Percentiles rank a stretch among this genome's conserved stretches.
phyloP scores from a whole-genome alignment of 2,888 invertebrate species.

The Coleophora deauratella region DNA sequence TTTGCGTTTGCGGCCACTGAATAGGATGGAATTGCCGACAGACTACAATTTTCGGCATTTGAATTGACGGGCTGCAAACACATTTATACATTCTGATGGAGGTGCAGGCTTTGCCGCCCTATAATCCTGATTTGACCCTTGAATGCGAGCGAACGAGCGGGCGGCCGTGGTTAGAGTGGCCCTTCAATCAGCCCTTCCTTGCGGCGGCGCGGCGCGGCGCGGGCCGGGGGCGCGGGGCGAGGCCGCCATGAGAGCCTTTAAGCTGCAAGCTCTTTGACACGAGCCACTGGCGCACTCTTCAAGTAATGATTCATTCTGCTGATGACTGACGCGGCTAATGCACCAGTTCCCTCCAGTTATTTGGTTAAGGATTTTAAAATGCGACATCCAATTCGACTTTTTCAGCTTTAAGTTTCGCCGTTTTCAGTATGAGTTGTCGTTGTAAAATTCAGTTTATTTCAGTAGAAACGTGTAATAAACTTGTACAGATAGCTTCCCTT shows the following conservation, averaged over 20 bases:
- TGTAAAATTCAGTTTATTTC: slow-evolving; percentile 10
- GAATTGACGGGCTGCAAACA: slow-evolving; percentile 55
- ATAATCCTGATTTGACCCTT: slow-evolving; percentile 71
- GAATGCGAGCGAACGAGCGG: slow-evolving; percentile 70
- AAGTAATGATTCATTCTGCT: slow-evolving; percentile 74
- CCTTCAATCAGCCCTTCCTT: slow-evolving; percentile 71
- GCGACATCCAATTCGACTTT: slow-evolving; percentile 25
- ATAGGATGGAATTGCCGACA: slow-evolving; percentile 51
- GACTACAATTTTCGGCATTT: slow-evolving; percentile 55
- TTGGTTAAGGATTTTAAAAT: slow-evolving; percentile 52
- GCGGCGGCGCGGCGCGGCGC: slow-evolving; percentile 37
- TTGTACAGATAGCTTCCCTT: slow-evolving; percentile 16
- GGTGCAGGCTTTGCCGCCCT: slow-evolving; percentile 70
- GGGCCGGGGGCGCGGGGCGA: slow-evolving; percentile 24
- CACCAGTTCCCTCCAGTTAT: slow-evolving; percentile 49
- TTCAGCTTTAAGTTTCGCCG: slow-evolving; percentile 7
- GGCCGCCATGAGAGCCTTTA: slow-evolving; percentile 58
- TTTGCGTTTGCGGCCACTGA: slow-evolving; percentile 33
- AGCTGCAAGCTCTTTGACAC: slow-evolving; percentile 71
- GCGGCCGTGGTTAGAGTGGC: slow-evolving; percentile 70
- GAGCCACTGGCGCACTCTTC: slow-evolving; percentile 72
- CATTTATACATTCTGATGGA: slow-evolving; percentile 69
- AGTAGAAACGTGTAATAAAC: slow-evolving; percentile 12
- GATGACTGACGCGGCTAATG: slow-evolving; percentile 72
- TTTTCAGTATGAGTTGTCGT: slow-evolving; percentile 14